Percentiles rank a stretch among this genome's conserved stretches.
These are phyloP conservation scores for Cetoscarus ocellatus DNA, from an alignment of 2,797 vertebrate genomes.

Conservation along the genomic window DNA sequence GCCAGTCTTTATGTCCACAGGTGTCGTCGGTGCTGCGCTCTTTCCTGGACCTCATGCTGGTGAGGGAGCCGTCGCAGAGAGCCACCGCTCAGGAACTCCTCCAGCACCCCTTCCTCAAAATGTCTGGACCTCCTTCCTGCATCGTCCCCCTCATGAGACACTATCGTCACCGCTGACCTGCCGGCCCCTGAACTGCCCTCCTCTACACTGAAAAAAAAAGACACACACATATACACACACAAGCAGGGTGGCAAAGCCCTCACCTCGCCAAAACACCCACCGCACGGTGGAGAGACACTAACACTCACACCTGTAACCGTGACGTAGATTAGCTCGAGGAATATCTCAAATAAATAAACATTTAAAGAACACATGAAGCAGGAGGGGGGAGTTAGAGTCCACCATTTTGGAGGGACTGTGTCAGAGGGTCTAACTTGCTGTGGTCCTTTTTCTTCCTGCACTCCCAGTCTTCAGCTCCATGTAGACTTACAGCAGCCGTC, in stretches of 20 bases:
- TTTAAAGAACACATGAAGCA: slow-evolving; percentile 35
- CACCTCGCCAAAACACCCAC: slow-evolving; percentile 65
- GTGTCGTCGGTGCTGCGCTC: slow-evolving; percentile 92
- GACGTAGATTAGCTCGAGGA: slow-evolving; percentile 81
- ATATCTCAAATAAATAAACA: slow-evolving; percentile 56
- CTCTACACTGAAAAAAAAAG: slow-evolving; percentile 38
- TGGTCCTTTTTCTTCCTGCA: slow-evolving; percentile 67
- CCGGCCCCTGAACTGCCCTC: slow-evolving; percentile 66
- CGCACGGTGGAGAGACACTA: slow-evolving; percentile 60
- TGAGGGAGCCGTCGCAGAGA: slow-evolving; percentile 95
- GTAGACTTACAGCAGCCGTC: slow-evolving; percentile 73
- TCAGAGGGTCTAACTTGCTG: slow-evolving; percentile 47
- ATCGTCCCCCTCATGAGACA: slow-evolving; percentile 99
- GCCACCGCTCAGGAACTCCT: slow-evolving; percentile 95
- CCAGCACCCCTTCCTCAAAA: slow-evolving; percentile 94
- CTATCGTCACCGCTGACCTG: slow-evolving; percentile 92
- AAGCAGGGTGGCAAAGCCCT: slow-evolving; percentile 62
- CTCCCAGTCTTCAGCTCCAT: slow-evolving; percentile 61
- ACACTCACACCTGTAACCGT: slow-evolving; percentile 81
- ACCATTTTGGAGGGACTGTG: slow-evolving; percentile 52
- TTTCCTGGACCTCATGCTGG: slow-evolving; percentile 96
- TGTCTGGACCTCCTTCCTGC: slow-evolving; percentile 95
- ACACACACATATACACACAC: slow-evolving; percentile 52
- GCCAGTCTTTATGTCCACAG: slow-evolving; percentile 65
- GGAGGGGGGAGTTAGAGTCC: slow-evolving; percentile 61